A percentile compares a stretch with the other conserved stretches of the same genome.
Conservation (phyloP, 35 echinoderm and acorn worm species). For the Hemicentrotus pulcherrimus region DNA sequence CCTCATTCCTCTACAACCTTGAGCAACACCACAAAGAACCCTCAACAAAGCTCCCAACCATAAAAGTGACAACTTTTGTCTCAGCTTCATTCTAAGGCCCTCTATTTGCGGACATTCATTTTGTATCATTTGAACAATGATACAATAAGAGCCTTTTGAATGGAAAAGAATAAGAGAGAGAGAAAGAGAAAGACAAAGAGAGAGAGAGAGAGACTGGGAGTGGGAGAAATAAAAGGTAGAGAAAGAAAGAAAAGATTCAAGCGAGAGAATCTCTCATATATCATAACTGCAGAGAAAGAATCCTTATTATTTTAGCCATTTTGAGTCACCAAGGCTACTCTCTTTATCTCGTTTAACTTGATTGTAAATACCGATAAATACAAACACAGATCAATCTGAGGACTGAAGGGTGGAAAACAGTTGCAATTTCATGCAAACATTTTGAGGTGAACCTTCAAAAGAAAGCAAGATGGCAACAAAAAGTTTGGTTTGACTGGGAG, state of each 20-base stretch:
- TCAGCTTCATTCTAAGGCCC: conserved; percentile 22
- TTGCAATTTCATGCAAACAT: background rate
- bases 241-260: background rate
- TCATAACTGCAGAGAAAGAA: background rate
- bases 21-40: conserved; percentile 20
- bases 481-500: conserved; percentile 23
- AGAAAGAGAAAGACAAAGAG: background rate
- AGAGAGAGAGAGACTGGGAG: background rate
- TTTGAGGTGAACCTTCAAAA: conserved; percentile 1
- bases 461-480: background rate
- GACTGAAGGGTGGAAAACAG: background rate
- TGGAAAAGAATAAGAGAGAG: background rate
- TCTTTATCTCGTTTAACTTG: background rate
- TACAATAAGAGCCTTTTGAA: background rate
- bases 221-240: background rate
- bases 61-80: conserved; percentile 34
- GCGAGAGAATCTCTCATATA: background rate
- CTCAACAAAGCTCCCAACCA: background rate
- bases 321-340: conserved; percentile 9
- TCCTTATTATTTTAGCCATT: background rate
- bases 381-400: background rate
- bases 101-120: conserved; percentile 6
- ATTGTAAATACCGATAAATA: conserved; percentile 20
- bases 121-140: conserved; percentile 29
- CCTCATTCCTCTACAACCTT: conserved; percentile 31